Percentiles rank a stretch among this genome's conserved stretches.
These are phyloP conservation scores for Oplegnathus fasciatus DNA, from an alignment of 2,113 vertebrate genomes.

Conservation along the genomic window DNA sequence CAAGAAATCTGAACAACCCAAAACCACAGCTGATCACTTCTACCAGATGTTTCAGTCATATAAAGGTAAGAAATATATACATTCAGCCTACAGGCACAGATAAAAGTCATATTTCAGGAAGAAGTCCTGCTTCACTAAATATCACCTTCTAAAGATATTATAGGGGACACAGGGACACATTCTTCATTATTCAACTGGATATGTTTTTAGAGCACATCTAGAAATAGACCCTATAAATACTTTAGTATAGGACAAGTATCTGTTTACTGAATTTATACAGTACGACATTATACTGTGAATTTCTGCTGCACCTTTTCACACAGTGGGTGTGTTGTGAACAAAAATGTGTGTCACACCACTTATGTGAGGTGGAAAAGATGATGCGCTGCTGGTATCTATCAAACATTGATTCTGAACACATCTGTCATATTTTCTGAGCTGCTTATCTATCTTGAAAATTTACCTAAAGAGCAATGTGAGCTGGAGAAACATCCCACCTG, in stretches of 20 bases:
- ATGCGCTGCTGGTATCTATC: too few species aligned
- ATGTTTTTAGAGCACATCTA: not conserved
- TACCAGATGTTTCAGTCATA: not conserved
- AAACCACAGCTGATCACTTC: conserved; percentile 23
- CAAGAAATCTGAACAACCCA: conserved; percentile 9
- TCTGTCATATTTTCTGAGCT: not conserved
- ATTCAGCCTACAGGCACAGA: too few species aligned
- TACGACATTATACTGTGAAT: not conserved
- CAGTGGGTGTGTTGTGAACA: not conserved
- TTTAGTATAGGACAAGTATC: not conserved
- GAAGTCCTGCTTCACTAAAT: not conserved
- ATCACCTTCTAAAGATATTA: not conserved
- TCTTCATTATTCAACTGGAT: not conserved
- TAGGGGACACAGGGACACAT: not conserved
- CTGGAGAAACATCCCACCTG: not conserved
- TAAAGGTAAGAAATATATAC: not conserved
- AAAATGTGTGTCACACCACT: not conserved
- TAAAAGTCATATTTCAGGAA: not conserved
- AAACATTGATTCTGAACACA: not conserved
- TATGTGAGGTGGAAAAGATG: too few species aligned
- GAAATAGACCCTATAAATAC: not conserved
- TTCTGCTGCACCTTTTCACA: not conserved
- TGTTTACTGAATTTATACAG: not conserved
- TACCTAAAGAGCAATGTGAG: not conserved
- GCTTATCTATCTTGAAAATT: not conserved